phyloP scores from a whole-genome alignment of 2,888 invertebrate species.

The Cerceris ruficornis region DNA sequence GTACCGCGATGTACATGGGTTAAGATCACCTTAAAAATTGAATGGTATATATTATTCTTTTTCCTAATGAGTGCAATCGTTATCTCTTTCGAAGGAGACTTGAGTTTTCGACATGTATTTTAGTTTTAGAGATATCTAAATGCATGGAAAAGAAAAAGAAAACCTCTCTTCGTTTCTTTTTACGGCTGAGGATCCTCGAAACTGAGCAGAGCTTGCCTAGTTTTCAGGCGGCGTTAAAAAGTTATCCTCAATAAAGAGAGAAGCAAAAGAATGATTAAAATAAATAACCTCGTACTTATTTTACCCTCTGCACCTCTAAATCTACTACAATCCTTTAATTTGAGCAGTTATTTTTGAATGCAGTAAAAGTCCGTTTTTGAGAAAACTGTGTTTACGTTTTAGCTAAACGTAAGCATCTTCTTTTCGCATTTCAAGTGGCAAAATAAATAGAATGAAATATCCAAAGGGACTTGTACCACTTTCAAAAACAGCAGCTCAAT shows the following conservation, averaged over 20 bases:
- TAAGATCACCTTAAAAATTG: background rate
- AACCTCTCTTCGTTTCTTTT: constrained; percentile 14
- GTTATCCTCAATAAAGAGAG: constrained; percentile 67
- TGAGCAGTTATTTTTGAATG: background rate
- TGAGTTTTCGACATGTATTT: background rate
- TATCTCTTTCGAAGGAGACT: background rate
- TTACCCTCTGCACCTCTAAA: constrained; percentile 3
- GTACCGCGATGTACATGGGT: background rate
- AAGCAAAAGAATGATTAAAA: constrained; percentile 59
- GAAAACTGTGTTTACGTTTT: background rate
- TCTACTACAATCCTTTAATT: background rate
- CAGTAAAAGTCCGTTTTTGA: background rate
- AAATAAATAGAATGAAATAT: too few species aligned
- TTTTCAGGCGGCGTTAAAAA: constrained; percentile 58
- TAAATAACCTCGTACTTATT: constrained; percentile 19
- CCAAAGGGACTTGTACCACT: too few species aligned
- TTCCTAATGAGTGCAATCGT: constrained; percentile 28
- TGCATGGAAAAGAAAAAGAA: background rate
- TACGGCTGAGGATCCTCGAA: constrained; percentile 47
- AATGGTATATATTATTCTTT: background rate
- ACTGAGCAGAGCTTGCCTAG: constrained; percentile 56
- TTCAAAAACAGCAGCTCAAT: too few species aligned
- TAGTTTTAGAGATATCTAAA: constrained; percentile 11
- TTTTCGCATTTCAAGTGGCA: too few species aligned
- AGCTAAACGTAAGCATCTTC: too few species aligned